phyloP scores from a whole-genome alignment of 2,113 vertebrate genomes.

The Siniperca knerii region DNA sequence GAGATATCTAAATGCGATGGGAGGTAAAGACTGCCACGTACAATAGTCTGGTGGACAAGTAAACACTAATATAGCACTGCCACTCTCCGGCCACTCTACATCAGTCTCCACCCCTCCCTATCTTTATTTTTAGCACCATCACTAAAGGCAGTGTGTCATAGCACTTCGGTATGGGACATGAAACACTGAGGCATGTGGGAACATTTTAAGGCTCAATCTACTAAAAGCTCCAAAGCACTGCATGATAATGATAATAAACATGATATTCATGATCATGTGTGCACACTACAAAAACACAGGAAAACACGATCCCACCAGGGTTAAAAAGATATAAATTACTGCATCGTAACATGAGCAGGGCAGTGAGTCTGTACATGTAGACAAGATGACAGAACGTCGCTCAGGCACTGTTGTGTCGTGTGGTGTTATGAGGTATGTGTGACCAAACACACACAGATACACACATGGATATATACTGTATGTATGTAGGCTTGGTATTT shows the following conservation, averaged over 20 bases:
- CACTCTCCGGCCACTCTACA: neutral
- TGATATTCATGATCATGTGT: constrained; percentile 10
- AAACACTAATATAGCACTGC: constrained; percentile 60
- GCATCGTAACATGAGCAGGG: constrained; percentile 43
- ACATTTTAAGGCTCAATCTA: constrained; percentile 69
- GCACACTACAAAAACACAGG: neutral
- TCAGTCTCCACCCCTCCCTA: neutral
- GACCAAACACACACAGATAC: constrained; percentile 42
- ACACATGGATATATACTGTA: constrained; percentile 9
- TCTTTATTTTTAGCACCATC: constrained; percentile 53
- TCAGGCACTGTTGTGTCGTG: constrained; percentile 75
- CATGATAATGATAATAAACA: constrained; percentile 33
- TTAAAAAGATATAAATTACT: constrained; percentile 52
- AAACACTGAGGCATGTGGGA: constrained; percentile 51
- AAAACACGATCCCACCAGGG: neutral
- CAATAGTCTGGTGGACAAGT: constrained; percentile 49
- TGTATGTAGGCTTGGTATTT: neutral
- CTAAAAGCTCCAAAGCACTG: constrained; percentile 48
- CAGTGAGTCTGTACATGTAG: constrained; percentile 58
- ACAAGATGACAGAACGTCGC: constrained; percentile 46
- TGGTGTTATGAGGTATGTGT: constrained; percentile 61
- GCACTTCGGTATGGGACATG: constrained; percentile 77
- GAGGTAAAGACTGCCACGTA: constrained; percentile 56
- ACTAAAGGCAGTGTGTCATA: constrained; percentile 60
- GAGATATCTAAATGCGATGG: constrained; percentile 70